phyloP scores from a whole-genome alignment of 2,797 vertebrate genomes.

The Microctenopoma steveboyesi region DNA sequence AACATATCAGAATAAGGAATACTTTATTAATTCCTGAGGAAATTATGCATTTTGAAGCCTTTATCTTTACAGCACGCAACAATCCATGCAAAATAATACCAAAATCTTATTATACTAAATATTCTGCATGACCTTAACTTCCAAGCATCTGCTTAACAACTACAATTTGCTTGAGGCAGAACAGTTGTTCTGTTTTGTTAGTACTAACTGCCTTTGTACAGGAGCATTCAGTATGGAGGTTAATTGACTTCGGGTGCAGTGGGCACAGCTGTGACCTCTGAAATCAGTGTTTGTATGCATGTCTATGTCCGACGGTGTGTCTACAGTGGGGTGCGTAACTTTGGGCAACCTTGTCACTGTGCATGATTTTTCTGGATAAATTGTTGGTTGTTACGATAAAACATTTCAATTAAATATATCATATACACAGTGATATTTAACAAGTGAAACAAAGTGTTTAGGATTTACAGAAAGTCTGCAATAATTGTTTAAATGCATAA shows the following conservation, averaged over 20 bases:
- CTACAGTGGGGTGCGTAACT: neutral
- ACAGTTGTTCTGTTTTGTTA: slow-evolving; percentile 57
- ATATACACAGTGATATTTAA: too few relatives aligned
- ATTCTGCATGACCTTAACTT: slow-evolving; percentile 6
- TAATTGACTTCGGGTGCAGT: slow-evolving; percentile 64
- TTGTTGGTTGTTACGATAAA: too few relatives aligned
- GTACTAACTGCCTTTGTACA: slow-evolving; percentile 56
- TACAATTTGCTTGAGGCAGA: slow-evolving; percentile 36
- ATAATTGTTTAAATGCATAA: too few relatives aligned
- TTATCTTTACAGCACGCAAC: slow-evolving; percentile 1
- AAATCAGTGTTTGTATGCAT: slow-evolving; percentile 9
- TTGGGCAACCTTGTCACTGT: too few relatives aligned
- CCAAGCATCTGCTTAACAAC: slow-evolving; percentile 52
- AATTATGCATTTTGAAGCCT: slow-evolving; percentile 9
- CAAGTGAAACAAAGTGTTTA: too few relatives aligned
- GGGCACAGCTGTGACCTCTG: slow-evolving; percentile 71
- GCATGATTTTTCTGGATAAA: too few relatives aligned
- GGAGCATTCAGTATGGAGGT: slow-evolving; percentile 61
- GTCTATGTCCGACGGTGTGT: slow-evolving; percentile 27
- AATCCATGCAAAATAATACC: neutral
- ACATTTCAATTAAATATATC: too few relatives aligned
- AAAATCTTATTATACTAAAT: slow-evolving; percentile 15
- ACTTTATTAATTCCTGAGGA: too few relatives aligned
- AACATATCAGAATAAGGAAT: neutral
- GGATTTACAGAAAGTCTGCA: too few relatives aligned